phyloP scores from a whole-genome alignment of 2,888 invertebrate genomes.

The Stratiomys singularior region DNA sequence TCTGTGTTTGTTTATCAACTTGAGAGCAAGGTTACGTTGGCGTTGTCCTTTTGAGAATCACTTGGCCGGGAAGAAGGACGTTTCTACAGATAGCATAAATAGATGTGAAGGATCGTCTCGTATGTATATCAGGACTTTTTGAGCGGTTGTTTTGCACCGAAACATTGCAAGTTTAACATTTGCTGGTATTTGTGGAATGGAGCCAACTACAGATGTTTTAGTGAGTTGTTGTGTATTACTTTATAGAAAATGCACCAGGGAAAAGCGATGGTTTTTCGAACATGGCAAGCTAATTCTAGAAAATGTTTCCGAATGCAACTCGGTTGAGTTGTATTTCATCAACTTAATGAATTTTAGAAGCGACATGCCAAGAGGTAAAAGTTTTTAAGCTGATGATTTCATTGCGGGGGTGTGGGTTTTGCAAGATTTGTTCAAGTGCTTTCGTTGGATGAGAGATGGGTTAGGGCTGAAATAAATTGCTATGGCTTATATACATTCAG shows the following conservation, averaged over 20 bases:
- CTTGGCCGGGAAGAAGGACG: conserved; percentile 9
- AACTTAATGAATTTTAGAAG: not conserved
- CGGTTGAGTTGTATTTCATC: not conserved
- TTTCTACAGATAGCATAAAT: not conserved
- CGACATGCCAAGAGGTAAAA: not conserved
- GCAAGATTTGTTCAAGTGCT: too few relatives aligned
- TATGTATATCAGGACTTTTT: not conserved
- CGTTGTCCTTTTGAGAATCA: conserved; percentile 31
- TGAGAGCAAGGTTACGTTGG: not conserved
- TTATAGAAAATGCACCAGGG: not conserved
- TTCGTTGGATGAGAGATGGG: too few relatives aligned
- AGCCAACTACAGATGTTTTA: conserved; percentile 20
- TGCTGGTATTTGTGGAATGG: not conserved
- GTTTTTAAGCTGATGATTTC: too few relatives aligned
- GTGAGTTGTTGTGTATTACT: not conserved
- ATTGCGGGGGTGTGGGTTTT: too few relatives aligned
- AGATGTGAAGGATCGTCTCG: not conserved
- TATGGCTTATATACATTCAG: too few relatives aligned
- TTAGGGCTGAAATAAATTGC: too few relatives aligned
- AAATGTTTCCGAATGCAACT: not conserved
- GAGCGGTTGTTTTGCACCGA: not conserved
- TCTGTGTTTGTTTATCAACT: conserved; percentile 2
- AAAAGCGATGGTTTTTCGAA: not conserved
- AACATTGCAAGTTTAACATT: not conserved
- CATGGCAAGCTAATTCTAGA: not conserved